Evolutionary conservation across 2,888 invertebrate species (phyloP), one percentile per base, ranked within the genome.

Genomic region (Hypena proboscidalis): DNA sequence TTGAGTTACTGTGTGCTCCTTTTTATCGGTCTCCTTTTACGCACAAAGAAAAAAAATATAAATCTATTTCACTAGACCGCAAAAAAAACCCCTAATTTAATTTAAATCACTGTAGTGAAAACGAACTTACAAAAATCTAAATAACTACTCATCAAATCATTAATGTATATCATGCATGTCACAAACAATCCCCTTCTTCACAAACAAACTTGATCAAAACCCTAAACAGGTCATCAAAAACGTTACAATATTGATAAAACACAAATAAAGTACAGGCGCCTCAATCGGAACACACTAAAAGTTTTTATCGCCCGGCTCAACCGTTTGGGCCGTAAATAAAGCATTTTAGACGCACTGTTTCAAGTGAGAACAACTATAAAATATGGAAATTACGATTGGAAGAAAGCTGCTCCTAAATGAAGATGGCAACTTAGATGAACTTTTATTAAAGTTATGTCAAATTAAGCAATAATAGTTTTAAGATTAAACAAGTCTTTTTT

Each of bases 231-330:
- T 45, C 33, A 48, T 63, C 53, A 63, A 50, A 57, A 56, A 42
- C 56, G 41, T 50, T 45, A 59, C 56, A 58, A 56, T 63, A 59
- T 62, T 62, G 61, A 63, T 59, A 59, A 63, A 61, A 61, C 52
- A 34, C 27, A 35, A 32, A 36, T 63, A 59, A 58, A 55, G 36
- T 29, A 47, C 63, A 44, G 49, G 59, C 49, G 46, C 60, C 58
- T 59, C 63, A 58, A 61, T 61, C 59, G 63, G 35, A 56, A 57
- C 47, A 45, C 36, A 63, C 50, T 62, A 50, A 62, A 62, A 51
- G 7, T 49, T 63, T 60, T 62, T 62, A 62, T 43, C n/a, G 39
- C 32, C 36, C 44, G 43, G 43, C 41, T 53, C 37, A 58, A 55
- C 62, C 58, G 63, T 58, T 63, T 58, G 26, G 39, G 50, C 42